Evolutionary conservation across 1,140 invertebrate species (phyloP).

Genomic region (Kradibia gibbosae): DNA sequence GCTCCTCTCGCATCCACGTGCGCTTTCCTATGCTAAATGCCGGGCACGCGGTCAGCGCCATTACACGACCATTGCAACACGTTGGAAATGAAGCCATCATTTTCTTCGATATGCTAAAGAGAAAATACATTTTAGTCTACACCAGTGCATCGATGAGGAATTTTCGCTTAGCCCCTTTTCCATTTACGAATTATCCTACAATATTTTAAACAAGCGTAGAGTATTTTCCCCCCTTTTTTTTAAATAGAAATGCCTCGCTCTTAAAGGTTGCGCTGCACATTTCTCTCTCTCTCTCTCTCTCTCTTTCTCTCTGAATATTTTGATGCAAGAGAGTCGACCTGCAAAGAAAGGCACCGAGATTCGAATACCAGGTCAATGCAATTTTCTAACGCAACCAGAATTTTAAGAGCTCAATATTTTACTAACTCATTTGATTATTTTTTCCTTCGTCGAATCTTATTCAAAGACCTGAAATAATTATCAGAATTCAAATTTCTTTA

Average conservation of each 20-base stretch:
- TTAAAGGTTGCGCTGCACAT: too few relatives aligned
- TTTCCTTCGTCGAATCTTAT: too few relatives aligned
- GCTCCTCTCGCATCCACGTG: not conserved
- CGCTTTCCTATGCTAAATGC: conserved; percentile 6
- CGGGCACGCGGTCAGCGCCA: not conserved
- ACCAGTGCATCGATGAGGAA: too few relatives aligned
- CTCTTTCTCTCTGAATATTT: not conserved
- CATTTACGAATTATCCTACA: too few relatives aligned
- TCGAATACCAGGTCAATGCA: not conserved
- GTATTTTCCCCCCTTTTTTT: too few relatives aligned
- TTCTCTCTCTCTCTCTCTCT: not conserved
- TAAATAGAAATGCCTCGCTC: too few relatives aligned
- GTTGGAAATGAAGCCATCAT: not conserved
- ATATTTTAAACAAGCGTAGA: too few relatives aligned
- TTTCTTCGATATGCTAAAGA: not conserved
- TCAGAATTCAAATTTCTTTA: too few relatives aligned
- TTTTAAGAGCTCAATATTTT: not conserved
- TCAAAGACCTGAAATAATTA: too few relatives aligned
- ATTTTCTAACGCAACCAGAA: not conserved
- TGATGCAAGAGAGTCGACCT: not conserved
- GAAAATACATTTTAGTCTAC: not conserved
- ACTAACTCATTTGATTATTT: not conserved
- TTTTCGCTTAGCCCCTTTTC: too few relatives aligned
- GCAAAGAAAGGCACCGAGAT: not conserved
- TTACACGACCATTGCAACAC: not conserved